A percentile compares a stretch with the other conserved stretches of the same genome.
Conservation (phyloP, 2,888 invertebrate genomes). For the Drosophila hamatofila region DNA sequence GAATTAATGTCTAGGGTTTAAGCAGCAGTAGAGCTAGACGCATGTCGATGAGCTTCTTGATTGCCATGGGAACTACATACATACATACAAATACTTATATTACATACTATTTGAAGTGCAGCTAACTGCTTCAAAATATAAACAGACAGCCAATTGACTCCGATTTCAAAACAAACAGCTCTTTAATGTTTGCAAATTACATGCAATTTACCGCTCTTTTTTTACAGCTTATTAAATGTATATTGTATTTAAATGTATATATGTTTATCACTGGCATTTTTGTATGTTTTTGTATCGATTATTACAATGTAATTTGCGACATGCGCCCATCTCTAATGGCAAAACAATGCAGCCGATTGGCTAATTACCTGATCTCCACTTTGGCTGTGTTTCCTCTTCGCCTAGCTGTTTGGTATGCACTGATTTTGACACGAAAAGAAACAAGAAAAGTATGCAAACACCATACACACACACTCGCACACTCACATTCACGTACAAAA, state of each 20-base stretch:
- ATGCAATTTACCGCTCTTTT: not conserved
- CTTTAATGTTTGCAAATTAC: not conserved
- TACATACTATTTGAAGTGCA: no score
- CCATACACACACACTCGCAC: conserved; percentile 1
- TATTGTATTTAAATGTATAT: not conserved
- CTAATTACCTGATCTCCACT: conserved; percentile 39
- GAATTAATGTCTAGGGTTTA: conserved; percentile 4
- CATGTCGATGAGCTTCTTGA: not conserved
- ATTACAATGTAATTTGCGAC: not conserved
- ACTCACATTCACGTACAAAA: conserved; percentile 9
- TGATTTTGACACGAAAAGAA: conserved; percentile 35
- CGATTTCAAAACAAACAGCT: not conserved
- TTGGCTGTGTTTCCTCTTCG: not conserved
- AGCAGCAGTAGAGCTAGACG: conserved; percentile 18
- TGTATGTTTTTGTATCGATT: not conserved
- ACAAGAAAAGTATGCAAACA: conserved; percentile 24
- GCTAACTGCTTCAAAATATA: not conserved
- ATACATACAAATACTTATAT: no score
- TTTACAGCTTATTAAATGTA: not conserved
- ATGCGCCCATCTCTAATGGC: conserved; percentile 29
- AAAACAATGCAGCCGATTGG: not conserved
- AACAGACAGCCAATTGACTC: not conserved
- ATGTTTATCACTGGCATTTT: not conserved
- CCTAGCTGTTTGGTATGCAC: conserved; percentile 27
- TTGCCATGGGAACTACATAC: not conserved